Evolutionary conservation across 2,888 invertebrate genomes (phyloP).

Genomic region (Chrysolina haemoptera): DNA sequence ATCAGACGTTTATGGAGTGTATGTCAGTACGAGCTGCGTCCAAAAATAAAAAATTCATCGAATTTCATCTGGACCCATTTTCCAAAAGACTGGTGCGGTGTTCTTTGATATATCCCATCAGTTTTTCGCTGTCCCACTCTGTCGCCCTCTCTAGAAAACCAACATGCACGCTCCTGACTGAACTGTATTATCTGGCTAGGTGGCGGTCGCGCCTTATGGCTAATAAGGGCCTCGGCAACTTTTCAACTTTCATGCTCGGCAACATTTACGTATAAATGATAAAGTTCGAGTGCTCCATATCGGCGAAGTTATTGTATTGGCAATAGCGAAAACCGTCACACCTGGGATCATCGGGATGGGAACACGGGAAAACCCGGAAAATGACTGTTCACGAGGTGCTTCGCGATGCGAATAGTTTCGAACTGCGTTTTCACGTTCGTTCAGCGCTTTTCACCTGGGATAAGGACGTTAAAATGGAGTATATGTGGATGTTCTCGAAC

Average conservation of each 20-base stretch:
- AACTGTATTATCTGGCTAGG: slow-evolving; percentile 14
- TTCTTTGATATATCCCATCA: too few relatives aligned
- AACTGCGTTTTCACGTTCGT: not conserved
- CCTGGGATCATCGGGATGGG: slow-evolving; percentile 16
- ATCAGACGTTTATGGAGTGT: too few relatives aligned
- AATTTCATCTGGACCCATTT: too few relatives aligned
- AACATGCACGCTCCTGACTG: not conserved
- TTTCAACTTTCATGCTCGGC: slow-evolving; percentile 44
- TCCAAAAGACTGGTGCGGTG: too few relatives aligned
- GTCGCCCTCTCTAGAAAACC: not conserved
- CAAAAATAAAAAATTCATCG: too few relatives aligned
- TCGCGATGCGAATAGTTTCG: not conserved
- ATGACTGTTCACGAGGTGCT: not conserved
- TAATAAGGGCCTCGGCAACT: slow-evolving; percentile 38
- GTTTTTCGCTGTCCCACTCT: too few relatives aligned
- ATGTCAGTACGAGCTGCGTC: too few relatives aligned
- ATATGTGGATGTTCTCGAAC: too few relatives aligned
- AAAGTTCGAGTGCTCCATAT: slow-evolving; percentile 36
- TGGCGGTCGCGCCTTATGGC: slow-evolving; percentile 35
- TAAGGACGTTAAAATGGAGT: too few relatives aligned
- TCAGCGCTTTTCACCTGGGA: not conserved
- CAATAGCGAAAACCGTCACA: slow-evolving; percentile 19
- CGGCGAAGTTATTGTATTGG: slow-evolving; percentile 26
- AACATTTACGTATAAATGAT: slow-evolving; percentile 44
- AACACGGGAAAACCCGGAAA: slow-evolving; percentile 3